These are phyloP conservation scores for Lepidurus couesii DNA, from an alignment of 1,140 invertebrate species.

Conservation along the genomic window DNA sequence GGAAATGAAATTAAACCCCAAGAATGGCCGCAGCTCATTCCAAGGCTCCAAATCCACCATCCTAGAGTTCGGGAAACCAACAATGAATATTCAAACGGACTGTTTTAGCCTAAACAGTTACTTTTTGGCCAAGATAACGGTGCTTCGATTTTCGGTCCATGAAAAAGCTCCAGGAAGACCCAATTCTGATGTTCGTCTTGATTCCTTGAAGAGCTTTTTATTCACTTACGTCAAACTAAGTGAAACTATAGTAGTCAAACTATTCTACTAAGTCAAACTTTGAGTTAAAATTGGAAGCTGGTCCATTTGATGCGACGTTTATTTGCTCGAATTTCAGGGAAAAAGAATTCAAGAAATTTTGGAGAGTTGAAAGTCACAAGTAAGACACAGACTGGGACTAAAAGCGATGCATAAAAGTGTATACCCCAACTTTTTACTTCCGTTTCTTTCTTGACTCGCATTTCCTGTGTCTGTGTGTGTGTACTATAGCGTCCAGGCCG, in stretches of 20 bases:
- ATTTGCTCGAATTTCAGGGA: no score
- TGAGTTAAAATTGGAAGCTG: no score
- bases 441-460: constrained; percentile 21
- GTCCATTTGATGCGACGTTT: no score
- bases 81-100: background rate
- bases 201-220: no score
- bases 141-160: background rate
- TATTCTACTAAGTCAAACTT: no score
- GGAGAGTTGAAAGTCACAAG: no score
- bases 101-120: background rate
- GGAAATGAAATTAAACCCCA: no score
- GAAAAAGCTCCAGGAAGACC: background rate
- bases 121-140: background rate
- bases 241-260: no score
- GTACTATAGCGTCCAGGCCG: background rate
- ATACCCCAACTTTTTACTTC: constrained; percentile 16
- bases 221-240: no score
- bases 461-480: constrained; percentile 14
- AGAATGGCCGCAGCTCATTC: background rate
- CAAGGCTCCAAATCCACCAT: background rate
- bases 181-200: no score
- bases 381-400: no score
- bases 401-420: background rate
- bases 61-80: background rate
- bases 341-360: no score